A percentile compares a stretch with the other conserved stretches of the same genome.
phyloP scores from a whole-genome alignment of 2,888 invertebrate species.

The Watsonalla binaria region DNA sequence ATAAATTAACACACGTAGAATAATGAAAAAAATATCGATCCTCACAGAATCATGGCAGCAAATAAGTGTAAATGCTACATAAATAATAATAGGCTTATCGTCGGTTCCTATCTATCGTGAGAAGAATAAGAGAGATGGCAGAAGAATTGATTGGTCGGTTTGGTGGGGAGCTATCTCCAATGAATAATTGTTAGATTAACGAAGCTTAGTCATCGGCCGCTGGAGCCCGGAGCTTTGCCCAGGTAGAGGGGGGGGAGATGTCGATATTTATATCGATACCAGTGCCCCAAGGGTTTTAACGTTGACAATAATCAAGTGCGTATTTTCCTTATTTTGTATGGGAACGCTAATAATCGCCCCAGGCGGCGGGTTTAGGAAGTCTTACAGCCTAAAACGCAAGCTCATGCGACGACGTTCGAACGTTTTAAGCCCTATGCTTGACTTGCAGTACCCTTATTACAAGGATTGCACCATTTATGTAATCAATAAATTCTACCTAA shows the following conservation, averaged over 20 bases:
- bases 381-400: no score
- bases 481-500: no score
- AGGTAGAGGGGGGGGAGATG: conserved; percentile 25
- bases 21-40: no score
- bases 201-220: conserved; percentile 64
- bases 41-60: not conserved
- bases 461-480: no score
- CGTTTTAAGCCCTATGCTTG: no score
- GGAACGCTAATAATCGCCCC: no score
- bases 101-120: not conserved
- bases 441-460: no score
- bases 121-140: conserved; percentile 17
- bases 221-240: conserved; percentile 51
- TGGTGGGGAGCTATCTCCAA: conserved; percentile 45
- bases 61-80: not conserved
- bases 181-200: conserved; percentile 75
- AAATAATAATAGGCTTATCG: not conserved
- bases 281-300: conserved; percentile 3
- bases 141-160: conserved; percentile 29
- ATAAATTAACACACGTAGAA: no score
- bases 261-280: conserved; percentile 12
- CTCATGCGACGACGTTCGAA: no score
- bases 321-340: no score
- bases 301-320: no score
- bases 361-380: no score